These are phyloP conservation scores for Arrhopalites spinosus DNA, from an alignment of 2,888 invertebrate genomes.

Conservation along the genomic window DNA sequence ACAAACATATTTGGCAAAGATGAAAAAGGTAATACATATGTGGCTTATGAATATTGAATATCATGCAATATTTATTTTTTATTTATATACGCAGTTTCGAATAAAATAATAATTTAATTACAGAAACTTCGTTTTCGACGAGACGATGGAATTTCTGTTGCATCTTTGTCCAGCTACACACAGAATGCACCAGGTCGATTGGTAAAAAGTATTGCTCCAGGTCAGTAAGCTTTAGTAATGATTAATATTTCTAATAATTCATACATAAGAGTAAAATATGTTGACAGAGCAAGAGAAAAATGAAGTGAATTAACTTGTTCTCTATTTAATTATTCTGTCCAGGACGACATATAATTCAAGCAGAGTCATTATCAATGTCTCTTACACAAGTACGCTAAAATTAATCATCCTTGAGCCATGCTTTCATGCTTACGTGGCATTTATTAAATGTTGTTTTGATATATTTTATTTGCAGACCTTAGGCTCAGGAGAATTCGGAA, in stretches of 20 bases:
- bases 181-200: conserved; percentile 43
- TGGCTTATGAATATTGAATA: background rate
- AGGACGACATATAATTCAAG: conserved; percentile 58
- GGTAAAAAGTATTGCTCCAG: conserved; percentile 43
- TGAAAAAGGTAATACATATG: conserved; percentile 74
- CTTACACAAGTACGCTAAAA: too few relatives aligned
- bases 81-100: background rate
- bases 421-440: too few relatives aligned
- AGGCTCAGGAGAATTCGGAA: conserved; percentile 96
- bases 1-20: conserved; percentile 88
- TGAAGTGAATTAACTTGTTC: too few relatives aligned
- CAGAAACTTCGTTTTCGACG: conserved; percentile 69
- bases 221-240: too few relatives aligned
- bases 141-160: conserved; percentile 58
- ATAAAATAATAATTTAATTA: conserved; percentile 27
- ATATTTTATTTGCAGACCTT: too few relatives aligned
- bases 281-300: too few relatives aligned
- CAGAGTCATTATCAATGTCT: conserved; percentile 88
- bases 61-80: background rate
- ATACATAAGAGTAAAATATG: too few relatives aligned
- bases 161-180: conserved; percentile 51
- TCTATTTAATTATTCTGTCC: too few relatives aligned
- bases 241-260: too few relatives aligned
- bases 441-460: too few relatives aligned
- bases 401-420: too few relatives aligned